Conservation (phyloP, 2,797 vertebrate species). For the Crypturellus tataupa region DNA sequence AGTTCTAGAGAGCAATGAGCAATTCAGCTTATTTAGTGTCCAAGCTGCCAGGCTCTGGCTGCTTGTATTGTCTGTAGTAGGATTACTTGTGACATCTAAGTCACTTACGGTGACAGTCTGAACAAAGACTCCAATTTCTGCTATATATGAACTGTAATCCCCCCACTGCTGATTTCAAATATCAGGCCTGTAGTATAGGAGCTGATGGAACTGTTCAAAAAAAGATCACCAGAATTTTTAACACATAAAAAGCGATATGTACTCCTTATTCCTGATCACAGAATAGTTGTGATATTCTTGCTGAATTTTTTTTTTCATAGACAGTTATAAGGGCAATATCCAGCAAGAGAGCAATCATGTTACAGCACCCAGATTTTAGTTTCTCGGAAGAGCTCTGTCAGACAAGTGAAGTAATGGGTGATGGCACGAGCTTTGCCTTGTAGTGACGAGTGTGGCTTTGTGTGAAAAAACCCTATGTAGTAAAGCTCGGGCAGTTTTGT, state of each 20-base stretch:
- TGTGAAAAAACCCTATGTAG: neutral
- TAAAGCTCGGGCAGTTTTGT: neutral
- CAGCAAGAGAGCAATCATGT: neutral
- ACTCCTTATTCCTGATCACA: neutral
- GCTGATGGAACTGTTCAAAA: neutral
- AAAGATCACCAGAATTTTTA: neutral
- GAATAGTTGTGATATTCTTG: neutral
- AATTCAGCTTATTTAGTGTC: conserved; percentile 57
- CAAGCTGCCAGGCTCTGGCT: conserved; percentile 54
- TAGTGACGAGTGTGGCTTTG: neutral
- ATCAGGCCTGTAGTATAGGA: neutral
- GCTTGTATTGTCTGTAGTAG: conserved; percentile 31
- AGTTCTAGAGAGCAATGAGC: conserved; percentile 28
- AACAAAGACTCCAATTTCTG: conserved; percentile 38
- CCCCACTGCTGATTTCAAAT: neutral
- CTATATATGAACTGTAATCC: neutral
- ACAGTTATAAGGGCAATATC: neutral
- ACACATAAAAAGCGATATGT: neutral
- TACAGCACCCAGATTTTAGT: neutral
- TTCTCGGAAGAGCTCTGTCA: neutral
- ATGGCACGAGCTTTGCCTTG: neutral
- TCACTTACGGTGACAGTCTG: conserved; percentile 54
- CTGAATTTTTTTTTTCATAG: neutral
- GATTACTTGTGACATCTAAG: conserved; percentile 66
- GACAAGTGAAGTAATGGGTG: neutral